These are phyloP conservation scores for Melanargia galathea DNA, from an alignment of 2,888 invertebrate species.

Conservation along the genomic window DNA sequence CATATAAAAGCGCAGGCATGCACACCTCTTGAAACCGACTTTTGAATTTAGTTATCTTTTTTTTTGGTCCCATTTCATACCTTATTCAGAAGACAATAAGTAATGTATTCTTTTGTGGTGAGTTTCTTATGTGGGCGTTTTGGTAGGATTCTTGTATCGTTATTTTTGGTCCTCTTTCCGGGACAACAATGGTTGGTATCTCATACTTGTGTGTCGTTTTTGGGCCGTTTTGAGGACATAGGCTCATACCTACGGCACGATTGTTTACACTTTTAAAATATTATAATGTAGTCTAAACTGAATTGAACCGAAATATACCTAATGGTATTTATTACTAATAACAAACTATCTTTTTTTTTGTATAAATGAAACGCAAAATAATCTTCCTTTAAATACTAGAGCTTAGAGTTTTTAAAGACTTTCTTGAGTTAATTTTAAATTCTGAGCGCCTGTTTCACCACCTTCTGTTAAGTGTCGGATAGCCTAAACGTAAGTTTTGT, in stretches of 20 bases:
- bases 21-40: neutral
- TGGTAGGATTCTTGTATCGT: neutral
- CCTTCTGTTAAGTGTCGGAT: too few species aligned
- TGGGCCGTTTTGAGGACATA: neutral
- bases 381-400: too few species aligned
- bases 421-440: too few species aligned
- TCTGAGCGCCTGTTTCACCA: too few species aligned
- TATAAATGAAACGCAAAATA: too few species aligned
- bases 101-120: constrained; percentile 2
- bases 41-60: neutral
- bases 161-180: constrained; percentile 6
- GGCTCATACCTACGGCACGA: neutral
- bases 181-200: neutral
- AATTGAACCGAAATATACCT: too few species aligned
- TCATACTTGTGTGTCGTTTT: constrained; percentile 2
- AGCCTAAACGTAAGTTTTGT: too few species aligned
- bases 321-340: too few species aligned
- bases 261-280: constrained; percentile 6
- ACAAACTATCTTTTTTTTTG: too few species aligned
- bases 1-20: neutral
- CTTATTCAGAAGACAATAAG: constrained; percentile 15
- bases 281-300: neutral
- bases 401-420: too few species aligned
- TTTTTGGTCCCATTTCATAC: constrained; percentile 2
- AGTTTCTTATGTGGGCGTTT: constrained; percentile 2